Evolutionary conservation across 2,888 invertebrate genomes (phyloP).

Genomic region (Parnassius glacialis): DNA sequence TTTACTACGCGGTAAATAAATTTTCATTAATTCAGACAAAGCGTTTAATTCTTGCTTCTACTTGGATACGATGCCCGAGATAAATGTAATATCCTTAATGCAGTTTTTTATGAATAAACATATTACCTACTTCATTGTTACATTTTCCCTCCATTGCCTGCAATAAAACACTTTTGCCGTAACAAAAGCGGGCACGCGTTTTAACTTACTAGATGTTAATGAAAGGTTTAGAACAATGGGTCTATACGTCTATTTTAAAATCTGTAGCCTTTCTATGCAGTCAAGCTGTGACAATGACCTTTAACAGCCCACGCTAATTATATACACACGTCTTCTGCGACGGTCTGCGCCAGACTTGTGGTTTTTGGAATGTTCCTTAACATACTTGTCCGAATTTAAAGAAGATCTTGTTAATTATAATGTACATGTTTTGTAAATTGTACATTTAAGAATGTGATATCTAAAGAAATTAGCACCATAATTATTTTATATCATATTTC

Average conservation of each 20-base stretch:
- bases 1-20: no score
- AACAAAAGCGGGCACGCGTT: constrained; percentile 13
- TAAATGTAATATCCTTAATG: no score
- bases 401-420: neutral
- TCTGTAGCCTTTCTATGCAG: constrained; percentile 53
- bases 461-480: no score
- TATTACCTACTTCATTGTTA: neutral
- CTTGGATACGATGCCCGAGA: no score
- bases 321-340: constrained; percentile 59
- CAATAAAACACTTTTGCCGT: constrained; percentile 1
- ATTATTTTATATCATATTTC: no score
- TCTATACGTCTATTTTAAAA: constrained; percentile 47
- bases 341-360: constrained; percentile 62
- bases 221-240: constrained; percentile 46
- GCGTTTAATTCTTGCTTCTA: no score
- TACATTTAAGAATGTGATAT: no score
- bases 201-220: constrained; percentile 25
- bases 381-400: constrained; percentile 22
- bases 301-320: constrained; percentile 78
- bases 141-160: neutral
- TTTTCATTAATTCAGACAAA: no score
- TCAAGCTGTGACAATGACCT: constrained; percentile 77
- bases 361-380: constrained; percentile 57
- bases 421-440: no score
- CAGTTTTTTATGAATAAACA: neutral